phyloP scores from a whole-genome alignment of 2,888 invertebrate species.

The Polymixis lichenea region DNA sequence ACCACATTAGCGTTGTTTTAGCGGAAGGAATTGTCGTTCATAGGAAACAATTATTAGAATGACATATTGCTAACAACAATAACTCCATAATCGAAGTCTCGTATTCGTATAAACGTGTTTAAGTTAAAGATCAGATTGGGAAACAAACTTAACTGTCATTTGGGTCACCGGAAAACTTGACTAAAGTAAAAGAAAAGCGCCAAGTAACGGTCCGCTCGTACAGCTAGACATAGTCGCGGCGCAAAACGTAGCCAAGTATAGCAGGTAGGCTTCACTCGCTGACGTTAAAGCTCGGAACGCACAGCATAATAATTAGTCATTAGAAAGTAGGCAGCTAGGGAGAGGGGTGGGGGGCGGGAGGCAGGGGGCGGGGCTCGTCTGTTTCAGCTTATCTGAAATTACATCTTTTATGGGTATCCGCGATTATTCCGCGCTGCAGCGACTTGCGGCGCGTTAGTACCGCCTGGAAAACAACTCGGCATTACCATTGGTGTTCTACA shows the following conservation, averaged over 20 bases:
- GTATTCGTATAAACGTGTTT: no score
- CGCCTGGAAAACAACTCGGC: slow-evolving; percentile 87
- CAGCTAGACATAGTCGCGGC: slow-evolving; percentile 79
- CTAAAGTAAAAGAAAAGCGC: slow-evolving; percentile 65
- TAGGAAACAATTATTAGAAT: slow-evolving; percentile 39
- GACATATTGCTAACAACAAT: slow-evolving; percentile 7
- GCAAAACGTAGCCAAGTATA: slow-evolving; percentile 77
- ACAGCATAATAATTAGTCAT: slow-evolving; percentile 91
- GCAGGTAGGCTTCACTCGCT: slow-evolving; percentile 81
- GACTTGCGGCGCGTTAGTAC: slow-evolving; percentile 88
- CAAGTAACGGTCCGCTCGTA: slow-evolving; percentile 67
- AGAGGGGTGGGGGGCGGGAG: slow-evolving; percentile 75
- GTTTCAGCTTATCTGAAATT: slow-evolving; percentile 91
- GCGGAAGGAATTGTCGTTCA: slow-evolving; percentile 41
- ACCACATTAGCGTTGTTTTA: slow-evolving; percentile 57
- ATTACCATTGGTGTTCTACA: slow-evolving; percentile 88
- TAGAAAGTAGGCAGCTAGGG: slow-evolving; percentile 89
- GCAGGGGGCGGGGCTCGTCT: slow-evolving; percentile 88
- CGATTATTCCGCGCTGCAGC: slow-evolving; percentile 91
- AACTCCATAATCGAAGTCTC: background rate
- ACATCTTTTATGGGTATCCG: slow-evolving; percentile 91
- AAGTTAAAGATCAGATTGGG: background rate
- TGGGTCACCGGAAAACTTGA: background rate
- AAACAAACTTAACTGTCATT: background rate
- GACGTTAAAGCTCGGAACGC: slow-evolving; percentile 89